Evolutionary conservation across 2,888 invertebrate species (phyloP), one percentile per base, ranked within the genome.

Genomic region (Hymenopus coronatus): DNA sequence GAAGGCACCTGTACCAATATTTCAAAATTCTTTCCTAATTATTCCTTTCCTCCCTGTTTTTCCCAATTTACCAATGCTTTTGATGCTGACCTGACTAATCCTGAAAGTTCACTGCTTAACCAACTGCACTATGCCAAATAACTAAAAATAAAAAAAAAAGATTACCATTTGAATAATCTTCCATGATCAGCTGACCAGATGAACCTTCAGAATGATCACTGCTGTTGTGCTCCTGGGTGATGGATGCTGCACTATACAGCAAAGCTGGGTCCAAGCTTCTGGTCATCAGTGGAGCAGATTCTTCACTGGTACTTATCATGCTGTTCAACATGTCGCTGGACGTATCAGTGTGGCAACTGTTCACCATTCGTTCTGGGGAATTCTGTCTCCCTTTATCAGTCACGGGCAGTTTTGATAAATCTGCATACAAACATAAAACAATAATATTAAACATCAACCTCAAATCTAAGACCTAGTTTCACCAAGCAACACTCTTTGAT

Each of bases 321-420:
- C 46, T 91, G 90, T 89, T 86, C 91, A 90, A n/a, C 90, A 92
- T 89, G 92, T 92, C 33, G 92, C 83, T 93, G 30, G 92, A 90
- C 12, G 83, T 84, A 12, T 2, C 92, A 0, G 94, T 93, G 92
- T 97, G 97, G 93, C 96, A 97, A 92, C 97, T 97, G 20, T 96
- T 95, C 1, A 95, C 94, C 94, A 97, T 96, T 15, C 96, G 95
- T 92, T 97, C 97, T 0, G 97, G 97, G 28, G 88, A 88, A 12
- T 14, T 81, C 25, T n/a, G 20, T 27, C 25, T 87, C 28, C 82
- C 28, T 8, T 40, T 85, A 82, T 88, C 86, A n/a, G 82, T n/a
- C n/a, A 88, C 3, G 28, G 88, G 88, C 8, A 88, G 27, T 82
- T 54, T 85, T 86, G 88, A 88, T 28, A 70, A 20, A 70, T 70